Evolutionary conservation across 2,888 invertebrate species (phyloP), one percentile per base, ranked within the genome.

Genomic region (Aradus depressus): DNA sequence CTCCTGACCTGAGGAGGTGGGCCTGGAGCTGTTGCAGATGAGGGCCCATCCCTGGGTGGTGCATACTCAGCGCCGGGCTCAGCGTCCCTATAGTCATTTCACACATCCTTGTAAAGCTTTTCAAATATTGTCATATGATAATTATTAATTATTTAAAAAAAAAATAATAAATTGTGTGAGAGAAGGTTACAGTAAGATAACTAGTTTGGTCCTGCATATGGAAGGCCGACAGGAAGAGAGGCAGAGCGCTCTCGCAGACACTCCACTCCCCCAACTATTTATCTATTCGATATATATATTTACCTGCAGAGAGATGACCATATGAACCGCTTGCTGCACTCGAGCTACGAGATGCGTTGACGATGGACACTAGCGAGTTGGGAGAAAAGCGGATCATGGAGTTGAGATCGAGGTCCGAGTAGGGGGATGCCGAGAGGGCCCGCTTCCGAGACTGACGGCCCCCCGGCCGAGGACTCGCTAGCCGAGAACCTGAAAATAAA

Each of bases 321-420:
- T 95, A 95, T 56, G 93, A 93, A 39, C 95, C 95, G 62, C 92
- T 92, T 4, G 89, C 87, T 25, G 72, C 70, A 25, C 88, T 84
- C 14, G 87, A 87, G 54, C 88, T 86, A 58, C 91, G 74, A 1
- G 90, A 90, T 16, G 89, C 84, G 64, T 83, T 84, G 60, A 84
- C 81, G 59, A 83, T 76, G 42, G 83, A 81, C 8, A 81, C 87
- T 60, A 96, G 71, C n/a, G 75, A 76, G 56, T 74, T 69, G 35
- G 75, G 75, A 2, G 75, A 75, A 61, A 74, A 75, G 44, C 53
- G 79, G 61, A 96, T 95, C 75, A 96, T 86, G 49, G 92, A 91
- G 64, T 92, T 92, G 64, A 96, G 80, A 72, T 96, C 95, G 59
- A 93, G 85, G 60, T 95, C 95, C 1, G 93, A 92, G 68, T 95